Conservation (phyloP, 2,888 invertebrate species). For the Drosophila quinaria region DNA sequence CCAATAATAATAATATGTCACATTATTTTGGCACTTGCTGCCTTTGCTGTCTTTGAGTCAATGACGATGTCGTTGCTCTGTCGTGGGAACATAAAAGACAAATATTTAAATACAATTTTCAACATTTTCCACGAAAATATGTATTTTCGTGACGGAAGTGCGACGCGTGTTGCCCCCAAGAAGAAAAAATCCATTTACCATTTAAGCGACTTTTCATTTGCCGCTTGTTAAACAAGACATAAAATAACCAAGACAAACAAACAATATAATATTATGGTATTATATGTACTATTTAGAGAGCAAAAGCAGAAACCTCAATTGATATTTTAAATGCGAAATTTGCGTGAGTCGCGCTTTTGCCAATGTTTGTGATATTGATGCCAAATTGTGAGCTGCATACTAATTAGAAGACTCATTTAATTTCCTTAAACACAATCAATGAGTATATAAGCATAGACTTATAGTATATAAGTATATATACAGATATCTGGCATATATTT, state of each 20-base stretch:
- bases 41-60: conserved; percentile 3
- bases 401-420: conserved; percentile 41
- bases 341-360: conserved; percentile 58
- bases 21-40: conserved; percentile 59
- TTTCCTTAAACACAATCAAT: conserved; percentile 55
- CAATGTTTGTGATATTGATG: conserved; percentile 47
- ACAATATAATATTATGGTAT: background rate
- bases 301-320: conserved; percentile 42
- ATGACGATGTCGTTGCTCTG: conserved; percentile 57
- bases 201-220: conserved; percentile 46
- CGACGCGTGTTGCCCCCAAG: conserved; percentile 57
- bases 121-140: conserved; percentile 53
- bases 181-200: conserved; percentile 31
- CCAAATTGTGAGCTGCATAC: conserved; percentile 61
- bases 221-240: conserved; percentile 40
- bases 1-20: conserved; percentile 58
- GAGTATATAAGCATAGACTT: conserved; percentile 29
- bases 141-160: conserved; percentile 67
- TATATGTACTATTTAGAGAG: conserved; percentile 35
- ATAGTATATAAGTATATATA: conserved; percentile 23
- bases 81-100: conserved; percentile 21
- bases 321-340: conserved; percentile 54
- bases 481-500: conserved; percentile 24
- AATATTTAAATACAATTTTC: conserved; percentile 38
- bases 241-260: conserved; percentile 33